Percentiles rank a stretch among this genome's conserved stretches.
Evolutionary conservation across 2,888 invertebrate species (phyloP).

Genomic region (Catocala nupta): DNA sequence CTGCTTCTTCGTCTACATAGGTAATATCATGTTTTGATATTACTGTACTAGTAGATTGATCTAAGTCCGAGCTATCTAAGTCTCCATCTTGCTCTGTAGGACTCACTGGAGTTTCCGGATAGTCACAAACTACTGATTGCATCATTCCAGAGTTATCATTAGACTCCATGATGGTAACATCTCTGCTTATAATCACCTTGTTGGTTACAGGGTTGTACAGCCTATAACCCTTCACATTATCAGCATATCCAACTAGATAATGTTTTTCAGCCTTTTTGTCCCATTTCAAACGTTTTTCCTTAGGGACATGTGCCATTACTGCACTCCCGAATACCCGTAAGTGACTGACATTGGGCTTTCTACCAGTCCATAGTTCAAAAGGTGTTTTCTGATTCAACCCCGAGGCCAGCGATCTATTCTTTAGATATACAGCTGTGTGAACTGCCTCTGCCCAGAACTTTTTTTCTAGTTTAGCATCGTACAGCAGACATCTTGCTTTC

Average conservation of each 20-base stretch:
- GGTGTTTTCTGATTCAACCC: conserved; percentile 1
- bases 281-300: not conserved
- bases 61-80: not conserved
- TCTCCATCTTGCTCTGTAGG: not conserved
- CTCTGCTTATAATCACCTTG: not conserved
- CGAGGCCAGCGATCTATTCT: not conserved
- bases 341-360: conserved; percentile 5
- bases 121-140: not conserved
- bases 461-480: not conserved
- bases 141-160: not conserved
- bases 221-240: not conserved
- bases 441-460: conserved; percentile 14
- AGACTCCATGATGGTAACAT: not conserved
- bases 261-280: conserved; percentile 7
- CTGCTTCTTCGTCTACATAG: no score
- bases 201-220: not conserved
- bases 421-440: conserved; percentile 7
- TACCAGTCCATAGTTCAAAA: not conserved
- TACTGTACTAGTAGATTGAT: no score
- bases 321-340: conserved; percentile 4
- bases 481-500: not conserved
- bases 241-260: conserved; percentile 3
- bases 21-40: no score
- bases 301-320: conserved; percentile 7
- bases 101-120: accelerated